These are phyloP conservation scores for Physella acuta DNA, from an alignment of 1,140 invertebrate species.

Conservation along the genomic window DNA sequence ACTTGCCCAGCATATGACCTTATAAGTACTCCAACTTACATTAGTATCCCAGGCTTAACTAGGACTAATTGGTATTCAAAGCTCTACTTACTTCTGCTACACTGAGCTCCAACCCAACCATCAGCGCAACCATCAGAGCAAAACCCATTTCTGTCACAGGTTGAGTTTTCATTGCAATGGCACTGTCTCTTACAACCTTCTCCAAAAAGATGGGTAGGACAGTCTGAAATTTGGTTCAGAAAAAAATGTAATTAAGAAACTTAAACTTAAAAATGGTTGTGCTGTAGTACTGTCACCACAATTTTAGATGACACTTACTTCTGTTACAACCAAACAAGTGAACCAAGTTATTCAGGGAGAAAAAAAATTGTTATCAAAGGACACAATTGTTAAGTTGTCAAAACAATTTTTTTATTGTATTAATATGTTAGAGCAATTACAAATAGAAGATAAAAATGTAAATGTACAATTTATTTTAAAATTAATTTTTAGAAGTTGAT, in stretches of 20 bases:
- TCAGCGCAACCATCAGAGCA: slow-evolving; percentile 36
- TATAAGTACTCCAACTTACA: neutral
- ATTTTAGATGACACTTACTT: neutral
- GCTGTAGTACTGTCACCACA: neutral
- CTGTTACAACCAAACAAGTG: neutral
- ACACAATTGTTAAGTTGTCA: neutral
- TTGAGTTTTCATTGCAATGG: slow-evolving; percentile 33
- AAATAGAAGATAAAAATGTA: neutral
- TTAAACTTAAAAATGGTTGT: neutral
- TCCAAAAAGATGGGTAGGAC: slow-evolving; percentile 37
- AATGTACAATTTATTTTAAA: neutral
- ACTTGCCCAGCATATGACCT: neutral
- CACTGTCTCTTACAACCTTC: slow-evolving; percentile 36
- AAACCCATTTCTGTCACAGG: slow-evolving; percentile 31
- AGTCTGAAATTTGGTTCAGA: slow-evolving; percentile 34
- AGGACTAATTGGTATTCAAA: neutral
- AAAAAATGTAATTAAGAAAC: neutral
- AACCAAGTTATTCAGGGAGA: neutral
- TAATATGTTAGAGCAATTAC: neutral
- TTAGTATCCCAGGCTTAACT: neutral
- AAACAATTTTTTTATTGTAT: neutral
- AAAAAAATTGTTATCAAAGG: neutral
- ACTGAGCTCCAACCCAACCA: slow-evolving; percentile 38
- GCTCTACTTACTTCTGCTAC: slow-evolving; percentile 37
- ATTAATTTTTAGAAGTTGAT: too few species aligned